Evolutionary conservation across 2,113 vertebrate species (phyloP).

Genomic region (Lampris megalopsis): DNA sequence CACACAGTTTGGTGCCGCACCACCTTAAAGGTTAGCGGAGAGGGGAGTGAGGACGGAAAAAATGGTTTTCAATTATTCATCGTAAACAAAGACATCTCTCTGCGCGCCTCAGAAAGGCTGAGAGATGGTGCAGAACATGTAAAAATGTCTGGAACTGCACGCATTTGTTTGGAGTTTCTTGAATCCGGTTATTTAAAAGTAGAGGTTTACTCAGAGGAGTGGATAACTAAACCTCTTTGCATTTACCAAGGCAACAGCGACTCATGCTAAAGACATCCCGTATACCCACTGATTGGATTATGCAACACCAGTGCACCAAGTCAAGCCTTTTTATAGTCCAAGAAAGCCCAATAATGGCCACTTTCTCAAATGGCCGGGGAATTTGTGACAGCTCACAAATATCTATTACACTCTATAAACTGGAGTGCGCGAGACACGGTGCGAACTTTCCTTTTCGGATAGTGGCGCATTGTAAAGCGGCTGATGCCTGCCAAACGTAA

Average conservation of each 20-base stretch:
- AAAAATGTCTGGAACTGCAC: slow-evolving; percentile 17
- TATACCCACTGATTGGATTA: slow-evolving; percentile 64
- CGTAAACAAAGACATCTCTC: slow-evolving; percentile 4
- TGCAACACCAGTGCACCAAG: slow-evolving; percentile 59
- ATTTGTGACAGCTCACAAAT: slow-evolving; percentile 57
- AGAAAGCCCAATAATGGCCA: slow-evolving; percentile 61
- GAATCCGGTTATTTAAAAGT: slow-evolving; percentile 54
- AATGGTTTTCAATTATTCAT: slow-evolving; percentile 23
- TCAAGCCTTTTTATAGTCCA: slow-evolving; percentile 52
- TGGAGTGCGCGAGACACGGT: slow-evolving; percentile 41
- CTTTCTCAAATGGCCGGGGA: slow-evolving; percentile 47
- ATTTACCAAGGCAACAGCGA: slow-evolving; percentile 72
- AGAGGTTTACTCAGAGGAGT: slow-evolving; percentile 52
- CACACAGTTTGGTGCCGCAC: neutral
- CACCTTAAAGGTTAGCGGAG: neutral
- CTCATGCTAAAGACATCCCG: slow-evolving; percentile 61
- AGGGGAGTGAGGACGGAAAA: neutral
- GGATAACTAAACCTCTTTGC: slow-evolving; percentile 50
- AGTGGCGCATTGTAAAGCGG: neutral
- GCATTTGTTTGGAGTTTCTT: slow-evolving; percentile 6
- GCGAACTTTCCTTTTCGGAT: slow-evolving; percentile 40
- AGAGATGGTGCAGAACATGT: slow-evolving; percentile 6
- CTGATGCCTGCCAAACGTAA: slow-evolving; percentile 50
- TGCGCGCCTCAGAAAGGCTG: neutral
- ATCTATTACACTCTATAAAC: slow-evolving; percentile 42